Conservation (phyloP, 2,797 vertebrate genomes). For the Acestrorhynchus altus region DNA sequence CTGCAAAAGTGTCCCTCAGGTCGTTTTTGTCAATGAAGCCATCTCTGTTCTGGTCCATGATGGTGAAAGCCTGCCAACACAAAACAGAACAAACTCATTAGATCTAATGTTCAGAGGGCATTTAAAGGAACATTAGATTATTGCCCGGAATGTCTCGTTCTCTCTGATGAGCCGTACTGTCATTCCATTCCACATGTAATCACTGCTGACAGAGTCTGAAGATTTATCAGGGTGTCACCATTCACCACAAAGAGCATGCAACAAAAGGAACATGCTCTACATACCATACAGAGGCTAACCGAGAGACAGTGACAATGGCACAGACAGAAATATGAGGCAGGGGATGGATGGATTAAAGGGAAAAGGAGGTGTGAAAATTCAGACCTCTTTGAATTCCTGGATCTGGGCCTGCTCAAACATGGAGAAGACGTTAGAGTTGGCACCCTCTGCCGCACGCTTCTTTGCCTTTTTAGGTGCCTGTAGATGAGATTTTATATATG, state of each 20-base stretch:
- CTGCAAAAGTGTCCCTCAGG: conserved; percentile 94
- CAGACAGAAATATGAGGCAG: conserved; percentile 67
- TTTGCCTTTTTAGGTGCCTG: conserved; percentile 97
- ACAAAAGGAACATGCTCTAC: conserved; percentile 1
- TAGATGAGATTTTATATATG: conserved; percentile 14
- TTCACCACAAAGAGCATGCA: conserved; percentile 53
- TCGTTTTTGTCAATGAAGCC: conserved; percentile 98
- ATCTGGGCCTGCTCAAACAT: conserved; percentile 99
- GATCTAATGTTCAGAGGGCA: conserved; percentile 37
- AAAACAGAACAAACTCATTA: neutral
- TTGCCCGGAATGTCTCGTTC: no score
- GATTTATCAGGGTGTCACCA: conserved; percentile 32
- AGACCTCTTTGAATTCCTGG: conserved; percentile 98
- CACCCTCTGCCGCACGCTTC: conserved; percentile 89
- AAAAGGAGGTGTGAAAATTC: conserved; percentile 42
- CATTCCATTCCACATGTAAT: conserved; percentile 64
- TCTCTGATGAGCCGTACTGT: neutral
- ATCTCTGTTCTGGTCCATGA: conserved; percentile 98
- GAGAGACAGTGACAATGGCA: conserved; percentile 49
- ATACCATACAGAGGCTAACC: conserved; percentile 61
- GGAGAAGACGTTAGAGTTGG: conserved; percentile 97
- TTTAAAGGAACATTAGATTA: conserved; percentile 52
- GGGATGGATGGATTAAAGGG: conserved; percentile 48
- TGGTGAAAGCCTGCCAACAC: conserved; percentile 90
- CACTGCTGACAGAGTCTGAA: conserved; percentile 70